phyloP scores from a whole-genome alignment of 2,888 invertebrate species.

The Melolontha melolontha region DNA sequence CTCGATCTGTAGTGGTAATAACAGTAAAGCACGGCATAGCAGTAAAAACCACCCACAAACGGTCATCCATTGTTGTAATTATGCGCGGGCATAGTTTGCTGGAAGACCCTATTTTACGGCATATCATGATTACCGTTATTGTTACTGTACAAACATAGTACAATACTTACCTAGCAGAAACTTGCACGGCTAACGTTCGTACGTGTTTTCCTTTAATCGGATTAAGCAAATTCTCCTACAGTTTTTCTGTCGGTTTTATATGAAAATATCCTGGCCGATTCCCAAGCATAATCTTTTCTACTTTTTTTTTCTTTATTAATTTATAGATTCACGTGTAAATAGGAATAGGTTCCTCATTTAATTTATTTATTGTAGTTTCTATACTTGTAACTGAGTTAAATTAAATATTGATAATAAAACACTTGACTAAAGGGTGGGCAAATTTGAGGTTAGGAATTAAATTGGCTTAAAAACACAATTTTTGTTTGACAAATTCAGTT shows the following conservation, averaged over 20 bases:
- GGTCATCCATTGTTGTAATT: conserved; percentile 30
- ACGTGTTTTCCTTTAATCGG: conserved; percentile 19
- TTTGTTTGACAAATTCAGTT: no score
- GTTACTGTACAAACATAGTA: conserved; percentile 22
- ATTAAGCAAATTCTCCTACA: conserved; percentile 11
- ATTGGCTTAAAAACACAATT: no score
- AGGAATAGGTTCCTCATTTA: no score
- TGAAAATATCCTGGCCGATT: neutral
- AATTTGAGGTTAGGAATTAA: no score
- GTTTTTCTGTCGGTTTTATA: neutral
- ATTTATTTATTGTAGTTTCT: no score
- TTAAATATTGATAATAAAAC: no score
- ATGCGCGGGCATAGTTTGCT: conserved; percentile 28
- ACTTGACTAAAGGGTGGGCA: no score
- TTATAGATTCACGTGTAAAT: no score
- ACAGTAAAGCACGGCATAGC: conserved; percentile 12
- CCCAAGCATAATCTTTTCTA: neutral
- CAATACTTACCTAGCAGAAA: conserved; percentile 15
- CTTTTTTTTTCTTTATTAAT: neutral
- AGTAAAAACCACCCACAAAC: conserved; percentile 22
- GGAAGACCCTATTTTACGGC: conserved; percentile 16
- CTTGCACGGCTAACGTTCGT: conserved; percentile 1
- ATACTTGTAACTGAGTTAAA: no score
- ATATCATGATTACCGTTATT: conserved; percentile 26
- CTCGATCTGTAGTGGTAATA: conserved; percentile 16